These are phyloP conservation scores for Microtus oregoni DNA, from an alignment of 2,113 vertebrate genomes.

Conservation along the genomic window DNA sequence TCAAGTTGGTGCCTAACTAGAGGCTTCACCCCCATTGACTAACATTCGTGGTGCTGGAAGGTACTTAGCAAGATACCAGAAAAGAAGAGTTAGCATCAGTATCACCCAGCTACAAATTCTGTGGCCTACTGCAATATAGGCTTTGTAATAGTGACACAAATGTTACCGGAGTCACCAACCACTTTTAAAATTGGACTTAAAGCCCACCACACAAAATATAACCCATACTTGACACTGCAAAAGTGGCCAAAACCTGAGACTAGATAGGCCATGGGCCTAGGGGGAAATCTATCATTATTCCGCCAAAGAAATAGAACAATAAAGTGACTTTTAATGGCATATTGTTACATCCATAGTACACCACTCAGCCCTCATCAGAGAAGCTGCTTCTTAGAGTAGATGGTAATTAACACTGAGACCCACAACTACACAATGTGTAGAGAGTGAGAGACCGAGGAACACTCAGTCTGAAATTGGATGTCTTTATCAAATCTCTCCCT, in stretches of 20 bases:
- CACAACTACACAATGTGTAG: neutral
- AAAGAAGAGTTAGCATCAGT: neutral
- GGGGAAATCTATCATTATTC: neutral
- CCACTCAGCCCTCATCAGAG: neutral
- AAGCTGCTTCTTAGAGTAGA: neutral
- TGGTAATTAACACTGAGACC: neutral
- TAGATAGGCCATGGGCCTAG: neutral
- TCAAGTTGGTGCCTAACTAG: neutral
- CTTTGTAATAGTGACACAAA: neutral
- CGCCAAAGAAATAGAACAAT: neutral
- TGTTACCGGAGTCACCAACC: neutral
- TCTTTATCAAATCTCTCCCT: neutral
- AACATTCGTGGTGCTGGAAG: neutral
- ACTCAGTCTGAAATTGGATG: neutral
- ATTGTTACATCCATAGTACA: neutral
- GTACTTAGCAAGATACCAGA: neutral
- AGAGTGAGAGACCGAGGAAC: neutral
- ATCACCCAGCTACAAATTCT: neutral
- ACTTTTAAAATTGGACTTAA: neutral
- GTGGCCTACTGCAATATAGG: neutral
- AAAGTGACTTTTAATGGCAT: neutral
- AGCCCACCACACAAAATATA: neutral
- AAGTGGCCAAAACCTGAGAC: neutral
- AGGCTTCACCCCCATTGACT: neutral
- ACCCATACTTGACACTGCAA: neutral